phyloP scores from a whole-genome alignment of 2,888 invertebrate species.

The Barypeithes pellucidus region DNA sequence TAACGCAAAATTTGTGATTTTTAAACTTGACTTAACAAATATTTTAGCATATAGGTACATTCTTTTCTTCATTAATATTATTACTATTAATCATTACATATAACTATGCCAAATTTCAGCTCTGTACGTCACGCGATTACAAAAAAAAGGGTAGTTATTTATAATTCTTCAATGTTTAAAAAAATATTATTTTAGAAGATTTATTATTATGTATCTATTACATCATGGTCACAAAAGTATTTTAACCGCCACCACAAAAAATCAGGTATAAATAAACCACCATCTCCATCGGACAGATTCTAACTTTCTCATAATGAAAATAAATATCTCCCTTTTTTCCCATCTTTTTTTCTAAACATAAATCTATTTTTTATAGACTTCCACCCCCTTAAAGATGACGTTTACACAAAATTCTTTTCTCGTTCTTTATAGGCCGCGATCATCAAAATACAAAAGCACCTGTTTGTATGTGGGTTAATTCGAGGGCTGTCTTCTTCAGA shows the following conservation, averaged over 20 bases:
- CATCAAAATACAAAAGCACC: slow-evolving; percentile 28
- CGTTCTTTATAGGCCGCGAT: not conserved
- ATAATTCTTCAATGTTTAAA: too few relatives aligned
- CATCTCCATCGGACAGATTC: not conserved
- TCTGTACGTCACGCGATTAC: too few relatives aligned
- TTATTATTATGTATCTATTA: too few relatives aligned
- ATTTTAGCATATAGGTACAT: too few relatives aligned
- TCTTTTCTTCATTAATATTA: too few relatives aligned
- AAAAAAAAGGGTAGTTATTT: too few relatives aligned
- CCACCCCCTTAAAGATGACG: slow-evolving; percentile 18
- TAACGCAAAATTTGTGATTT: too few relatives aligned
- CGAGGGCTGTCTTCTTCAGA: slow-evolving; percentile 14
- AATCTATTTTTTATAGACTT: slow-evolving; percentile 15
- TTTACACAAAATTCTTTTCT: slow-evolving; percentile 15
- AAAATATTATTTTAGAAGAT: too few relatives aligned
- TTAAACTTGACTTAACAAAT: too few relatives aligned
- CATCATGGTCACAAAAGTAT: not conserved
- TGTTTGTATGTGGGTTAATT: slow-evolving; percentile 34
- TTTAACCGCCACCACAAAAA: not conserved
- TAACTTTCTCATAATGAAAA: slow-evolving; percentile 17
- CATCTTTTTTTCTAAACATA: not conserved
- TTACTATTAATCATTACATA: too few relatives aligned
- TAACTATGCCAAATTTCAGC: too few relatives aligned
- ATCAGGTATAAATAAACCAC: slow-evolving; percentile 7
- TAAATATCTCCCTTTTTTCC: not conserved